Evolutionary conservation across 2,113 vertebrate species (phyloP).

Genomic region (Rafetus swinhoei): DNA sequence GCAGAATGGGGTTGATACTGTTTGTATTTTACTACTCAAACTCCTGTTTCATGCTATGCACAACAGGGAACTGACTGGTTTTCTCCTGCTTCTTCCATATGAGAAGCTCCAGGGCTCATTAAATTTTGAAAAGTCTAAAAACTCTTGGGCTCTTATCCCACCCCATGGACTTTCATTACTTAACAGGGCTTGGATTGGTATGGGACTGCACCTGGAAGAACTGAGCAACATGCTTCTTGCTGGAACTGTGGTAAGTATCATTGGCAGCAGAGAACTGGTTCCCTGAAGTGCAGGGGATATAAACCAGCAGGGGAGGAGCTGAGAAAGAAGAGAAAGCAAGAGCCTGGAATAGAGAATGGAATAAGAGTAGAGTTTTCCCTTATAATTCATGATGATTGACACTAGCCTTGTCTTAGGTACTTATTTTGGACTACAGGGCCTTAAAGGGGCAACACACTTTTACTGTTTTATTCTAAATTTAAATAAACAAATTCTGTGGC

Average conservation of each 20-base stretch:
- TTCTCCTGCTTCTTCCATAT: background rate
- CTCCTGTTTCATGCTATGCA: background rate
- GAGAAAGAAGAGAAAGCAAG: constrained; percentile 18
- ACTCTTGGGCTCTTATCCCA: constrained; percentile 2
- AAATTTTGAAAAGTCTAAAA: background rate
- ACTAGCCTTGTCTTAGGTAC: constrained; percentile 1
- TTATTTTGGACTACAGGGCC: constrained; percentile 12
- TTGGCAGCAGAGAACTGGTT: constrained; percentile 7
- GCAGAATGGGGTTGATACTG: background rate
- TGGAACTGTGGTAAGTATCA: background rate
- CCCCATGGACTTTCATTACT: constrained; percentile 6
- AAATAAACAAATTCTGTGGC: background rate
- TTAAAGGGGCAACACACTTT: background rate
- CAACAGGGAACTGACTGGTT: background rate
- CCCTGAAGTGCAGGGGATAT: background rate
- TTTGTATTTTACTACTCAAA: background rate
- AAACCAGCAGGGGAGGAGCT: constrained; percentile 28
- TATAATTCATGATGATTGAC: background rate
- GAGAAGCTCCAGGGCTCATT: constrained; percentile 5
- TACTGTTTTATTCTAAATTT: background rate
- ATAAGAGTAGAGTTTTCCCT: background rate
- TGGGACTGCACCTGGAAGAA: constrained; percentile 45
- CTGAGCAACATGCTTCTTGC: background rate
- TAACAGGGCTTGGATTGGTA: constrained; percentile 16
- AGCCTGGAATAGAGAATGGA: constrained; percentile 30